phyloP scores from a whole-genome alignment of 2,797 vertebrate species.

The Miichthys miiuy region DNA sequence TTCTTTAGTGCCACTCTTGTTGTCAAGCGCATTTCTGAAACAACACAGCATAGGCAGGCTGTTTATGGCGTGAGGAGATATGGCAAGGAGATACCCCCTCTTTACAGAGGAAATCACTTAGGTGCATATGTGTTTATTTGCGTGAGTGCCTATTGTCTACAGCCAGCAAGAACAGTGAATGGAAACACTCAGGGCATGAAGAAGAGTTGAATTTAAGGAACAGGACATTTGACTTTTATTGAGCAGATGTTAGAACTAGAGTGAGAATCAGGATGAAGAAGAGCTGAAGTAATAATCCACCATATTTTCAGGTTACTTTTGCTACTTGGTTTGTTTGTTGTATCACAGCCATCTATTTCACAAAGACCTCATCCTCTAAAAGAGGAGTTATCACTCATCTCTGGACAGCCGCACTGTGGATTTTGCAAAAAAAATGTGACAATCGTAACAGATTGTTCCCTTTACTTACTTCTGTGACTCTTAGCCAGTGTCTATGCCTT shows the following conservation, averaged over 20 bases:
- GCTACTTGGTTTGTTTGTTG: neutral
- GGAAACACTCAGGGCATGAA: neutral
- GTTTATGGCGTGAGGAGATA: conserved; percentile 30
- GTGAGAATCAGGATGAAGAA: neutral
- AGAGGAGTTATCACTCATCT: neutral
- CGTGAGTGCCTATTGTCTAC: conserved; percentile 39
- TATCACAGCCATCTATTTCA: neutral
- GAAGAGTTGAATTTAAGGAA: neutral
- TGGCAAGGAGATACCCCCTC: neutral
- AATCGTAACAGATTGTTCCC: neutral
- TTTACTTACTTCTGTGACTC: neutral
- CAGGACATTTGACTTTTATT: neutral
- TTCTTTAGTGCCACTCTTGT: conserved; percentile 66
- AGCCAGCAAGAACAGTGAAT: conserved; percentile 1
- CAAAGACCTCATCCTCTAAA: neutral
- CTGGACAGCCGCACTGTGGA: neutral
- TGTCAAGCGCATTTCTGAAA: conserved; percentile 58
- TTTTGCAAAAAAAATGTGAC: neutral
- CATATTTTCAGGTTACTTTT: neutral
- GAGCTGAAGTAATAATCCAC: neutral
- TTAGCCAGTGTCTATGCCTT: neutral
- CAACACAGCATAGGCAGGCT: conserved; percentile 21
- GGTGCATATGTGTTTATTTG: conserved; percentile 21
- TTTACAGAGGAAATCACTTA: conserved; percentile 36
- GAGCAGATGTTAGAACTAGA: neutral